Evolutionary conservation across 2,888 invertebrate species (phyloP), one percentile per base, ranked within the genome.

Genomic region (Scaptomyza reducta): DNA sequence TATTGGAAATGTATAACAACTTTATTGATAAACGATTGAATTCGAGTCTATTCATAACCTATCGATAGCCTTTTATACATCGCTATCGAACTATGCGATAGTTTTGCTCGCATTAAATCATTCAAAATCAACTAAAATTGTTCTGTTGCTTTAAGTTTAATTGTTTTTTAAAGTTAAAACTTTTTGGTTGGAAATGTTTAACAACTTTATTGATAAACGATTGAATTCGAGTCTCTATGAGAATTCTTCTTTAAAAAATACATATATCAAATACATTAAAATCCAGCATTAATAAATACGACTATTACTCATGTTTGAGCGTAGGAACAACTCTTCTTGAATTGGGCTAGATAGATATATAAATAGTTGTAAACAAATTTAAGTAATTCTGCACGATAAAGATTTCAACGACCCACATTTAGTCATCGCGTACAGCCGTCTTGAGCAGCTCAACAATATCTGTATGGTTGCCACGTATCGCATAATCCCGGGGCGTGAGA

Each of bases 401-500:
- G 18, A 2, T 18, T 18, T 9, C 6, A 49, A 33, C 33, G n/a
- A 10, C 18, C 33, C 4, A 7, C 22, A 9, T 1, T 72, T 27
- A 72, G 9, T 7, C 33, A 1, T 58, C 22, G 2, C 10, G 16
- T 5, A 18, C 11, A 2, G 41, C 0, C 10, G 56, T 6, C 10
- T 10, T 18, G 3, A 73, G 74, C 18, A 73, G 27, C 0, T 49
- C 42, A 16, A 41, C 56, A 53, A 74, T 50, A 1, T 38, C 27
- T 1, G n/a, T 1, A 13, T 89, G 77, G 0, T 70, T 77, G 3
- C 69, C 77, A 5, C 83, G 80, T 11, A 85, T 70, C 0, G 94
- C 94, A 71, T 94, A 93, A 57, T 95, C 93, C 3, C 91, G 67
- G 0, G 95, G 93, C 0, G 94, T 94, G 42, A 93, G 88, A 0